Evolutionary conservation across 2,113 vertebrate species (phyloP).

Genomic region (Hippocampus barbouri): DNA sequence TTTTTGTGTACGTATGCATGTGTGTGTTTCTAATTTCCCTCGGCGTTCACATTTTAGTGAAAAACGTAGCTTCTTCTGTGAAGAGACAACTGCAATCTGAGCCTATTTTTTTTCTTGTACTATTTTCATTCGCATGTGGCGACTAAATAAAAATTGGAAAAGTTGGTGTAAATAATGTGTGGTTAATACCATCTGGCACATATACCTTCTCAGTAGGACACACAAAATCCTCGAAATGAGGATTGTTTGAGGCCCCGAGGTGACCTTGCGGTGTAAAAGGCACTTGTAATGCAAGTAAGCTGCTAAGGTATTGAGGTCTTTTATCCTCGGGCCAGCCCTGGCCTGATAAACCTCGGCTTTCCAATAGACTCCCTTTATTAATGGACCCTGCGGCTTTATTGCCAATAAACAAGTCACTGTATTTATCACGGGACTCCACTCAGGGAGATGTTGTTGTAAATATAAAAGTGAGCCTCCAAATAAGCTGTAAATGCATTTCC

Average conservation of each 20-base stretch:
- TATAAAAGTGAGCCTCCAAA: slow-evolving; percentile 44
- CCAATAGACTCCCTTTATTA: slow-evolving; percentile 47
- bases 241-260: slow-evolving; percentile 46
- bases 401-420: slow-evolving; percentile 32
- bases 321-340: slow-evolving; percentile 41
- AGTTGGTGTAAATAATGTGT: background rate
- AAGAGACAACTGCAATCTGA: slow-evolving; percentile 72
- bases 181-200: background rate
- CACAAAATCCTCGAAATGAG: slow-evolving; percentile 40
- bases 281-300: slow-evolving; percentile 60
- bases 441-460: slow-evolving; percentile 17
- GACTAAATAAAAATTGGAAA: slow-evolving; percentile 64
- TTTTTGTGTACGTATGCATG: slow-evolving; percentile 7
- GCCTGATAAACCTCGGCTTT: slow-evolving; percentile 50
- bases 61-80: slow-evolving; percentile 75
- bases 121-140: slow-evolving; percentile 7
- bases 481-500: slow-evolving; percentile 57
- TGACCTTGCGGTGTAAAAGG: slow-evolving; percentile 61
- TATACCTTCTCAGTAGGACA: slow-evolving; percentile 28
- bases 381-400: slow-evolving; percentile 37
- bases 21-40: slow-evolving; percentile 19
- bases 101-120: slow-evolving; percentile 45
- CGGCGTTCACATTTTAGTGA: slow-evolving; percentile 77
- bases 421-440: slow-evolving; percentile 19
- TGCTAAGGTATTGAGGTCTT: slow-evolving; percentile 53